Conservation (phyloP, 2,797 vertebrate species). For the Acipenser transmontanus region DNA sequence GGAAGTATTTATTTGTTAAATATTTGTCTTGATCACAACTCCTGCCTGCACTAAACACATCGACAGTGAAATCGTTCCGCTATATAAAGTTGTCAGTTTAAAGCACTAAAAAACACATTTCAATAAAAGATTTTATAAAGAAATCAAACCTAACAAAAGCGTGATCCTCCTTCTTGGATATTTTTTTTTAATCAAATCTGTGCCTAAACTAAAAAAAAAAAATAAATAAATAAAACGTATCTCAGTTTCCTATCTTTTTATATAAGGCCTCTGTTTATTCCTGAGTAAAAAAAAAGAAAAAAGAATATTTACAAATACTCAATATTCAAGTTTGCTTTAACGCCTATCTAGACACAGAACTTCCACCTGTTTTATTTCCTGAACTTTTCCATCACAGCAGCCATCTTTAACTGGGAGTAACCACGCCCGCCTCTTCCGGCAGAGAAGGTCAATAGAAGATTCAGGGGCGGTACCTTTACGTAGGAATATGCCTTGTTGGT, state of each 20-base stretch:
- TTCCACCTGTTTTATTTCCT: conserved; percentile 64
- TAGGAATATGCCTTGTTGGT: background rate
- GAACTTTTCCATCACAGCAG: conserved; percentile 33
- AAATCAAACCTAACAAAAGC: too few species aligned
- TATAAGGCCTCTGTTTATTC: background rate
- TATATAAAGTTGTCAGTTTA: too few species aligned
- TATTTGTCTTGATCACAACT: too few species aligned
- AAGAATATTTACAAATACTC: background rate
- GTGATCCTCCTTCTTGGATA: background rate
- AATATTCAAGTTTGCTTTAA: background rate
- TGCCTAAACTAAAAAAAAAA: background rate
- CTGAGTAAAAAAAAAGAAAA: background rate
- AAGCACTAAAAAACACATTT: background rate
- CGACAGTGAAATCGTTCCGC: too few species aligned
- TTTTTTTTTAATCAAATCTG: background rate
- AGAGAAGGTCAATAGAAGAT: background rate
- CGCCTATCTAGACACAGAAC: conserved; percentile 14
- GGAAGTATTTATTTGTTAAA: too few species aligned
- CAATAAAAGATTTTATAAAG: background rate
- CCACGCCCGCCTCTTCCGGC: background rate
- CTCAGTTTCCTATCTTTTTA: background rate
- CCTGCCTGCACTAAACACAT: too few species aligned
- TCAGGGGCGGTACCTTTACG: background rate
- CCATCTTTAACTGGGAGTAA: conserved; percentile 18
- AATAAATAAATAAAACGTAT: background rate